phyloP scores from a whole-genome alignment of 1,140 invertebrate genomes.

The Choristoneura fumiferana region DNA sequence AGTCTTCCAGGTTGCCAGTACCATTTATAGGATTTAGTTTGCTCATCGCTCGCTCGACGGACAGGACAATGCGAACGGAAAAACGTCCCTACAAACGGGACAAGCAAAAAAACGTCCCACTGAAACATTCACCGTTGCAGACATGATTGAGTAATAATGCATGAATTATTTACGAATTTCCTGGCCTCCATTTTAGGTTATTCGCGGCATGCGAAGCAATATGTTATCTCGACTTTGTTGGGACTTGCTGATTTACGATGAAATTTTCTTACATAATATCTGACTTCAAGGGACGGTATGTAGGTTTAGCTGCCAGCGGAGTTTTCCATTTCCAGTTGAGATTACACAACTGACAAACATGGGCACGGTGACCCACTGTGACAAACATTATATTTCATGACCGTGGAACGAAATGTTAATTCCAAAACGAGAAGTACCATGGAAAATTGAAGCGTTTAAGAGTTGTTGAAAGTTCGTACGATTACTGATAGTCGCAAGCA shows the following conservation, averaged over 20 bases:
- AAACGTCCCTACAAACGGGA: constrained; percentile 42
- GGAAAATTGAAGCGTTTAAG: too few relatives aligned
- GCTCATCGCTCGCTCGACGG: constrained; percentile 24
- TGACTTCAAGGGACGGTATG: constrained; percentile 8
- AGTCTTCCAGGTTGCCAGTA: constrained; percentile 1
- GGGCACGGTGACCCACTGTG: constrained; percentile 7
- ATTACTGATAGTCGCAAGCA: too few relatives aligned
- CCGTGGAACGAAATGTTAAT: background rate
- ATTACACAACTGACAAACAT: constrained; percentile 13
- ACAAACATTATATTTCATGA: constrained; percentile 1
- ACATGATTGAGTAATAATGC: constrained; percentile 69
- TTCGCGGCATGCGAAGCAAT: constrained; percentile 29
- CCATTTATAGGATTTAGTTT: constrained; percentile 14
- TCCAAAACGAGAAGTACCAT: background rate
- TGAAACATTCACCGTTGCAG: constrained; percentile 56
- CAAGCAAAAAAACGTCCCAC: constrained; percentile 43
- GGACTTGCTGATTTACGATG: constrained; percentile 5
- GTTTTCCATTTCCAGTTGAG: constrained; percentile 10
- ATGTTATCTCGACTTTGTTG: background rate
- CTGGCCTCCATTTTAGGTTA: constrained; percentile 52
- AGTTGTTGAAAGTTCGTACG: too few relatives aligned
- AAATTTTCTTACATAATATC: constrained; percentile 7
- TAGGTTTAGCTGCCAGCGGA: constrained; percentile 1
- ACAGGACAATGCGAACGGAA: constrained; percentile 51
- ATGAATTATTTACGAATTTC: constrained; percentile 73